Evolutionary conservation across 2,888 invertebrate species (phyloP).

Genomic region (Lithophane semibrunnea): DNA sequence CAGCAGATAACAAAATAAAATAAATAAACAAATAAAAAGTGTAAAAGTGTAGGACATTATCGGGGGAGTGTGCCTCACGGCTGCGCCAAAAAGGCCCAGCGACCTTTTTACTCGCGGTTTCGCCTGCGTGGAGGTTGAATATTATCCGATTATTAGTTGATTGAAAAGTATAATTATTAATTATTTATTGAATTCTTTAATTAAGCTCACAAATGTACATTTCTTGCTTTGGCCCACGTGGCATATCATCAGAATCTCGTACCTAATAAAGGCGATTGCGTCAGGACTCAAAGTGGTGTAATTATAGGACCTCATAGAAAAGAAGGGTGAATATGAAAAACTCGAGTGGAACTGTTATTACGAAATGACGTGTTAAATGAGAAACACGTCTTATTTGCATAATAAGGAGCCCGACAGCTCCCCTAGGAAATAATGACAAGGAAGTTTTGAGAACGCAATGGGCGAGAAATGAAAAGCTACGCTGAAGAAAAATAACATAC

Average conservation of each 20-base stretch:
- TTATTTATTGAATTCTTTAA: too few species aligned
- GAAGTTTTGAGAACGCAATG: slow-evolving; percentile 55
- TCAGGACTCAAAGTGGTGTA: slow-evolving; percentile 11
- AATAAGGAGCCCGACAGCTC: slow-evolving; percentile 49
- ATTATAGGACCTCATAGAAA: slow-evolving; percentile 24
- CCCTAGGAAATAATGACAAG: slow-evolving; percentile 60
- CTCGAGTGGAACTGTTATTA: slow-evolving; percentile 39
- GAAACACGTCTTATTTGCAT: slow-evolving; percentile 60
- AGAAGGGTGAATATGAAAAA: slow-evolving; percentile 42
- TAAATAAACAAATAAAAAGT: too few species aligned
- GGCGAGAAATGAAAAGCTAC: slow-evolving; percentile 44
- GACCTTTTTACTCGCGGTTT: too few species aligned
- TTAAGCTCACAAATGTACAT: neutral
- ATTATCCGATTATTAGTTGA: too few species aligned
- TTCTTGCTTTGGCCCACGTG: neutral
- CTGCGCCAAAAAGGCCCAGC: too few species aligned
- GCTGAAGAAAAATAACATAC: slow-evolving; percentile 1
- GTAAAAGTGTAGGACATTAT: too few species aligned
- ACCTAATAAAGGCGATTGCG: neutral
- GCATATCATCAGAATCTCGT: neutral
- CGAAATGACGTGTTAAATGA: slow-evolving; percentile 60
- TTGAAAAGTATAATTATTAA: too few species aligned
- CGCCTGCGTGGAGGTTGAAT: too few species aligned
- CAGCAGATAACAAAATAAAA: too few species aligned
- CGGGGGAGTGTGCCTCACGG: too few species aligned